These are phyloP conservation scores for Drosophila percnosoma DNA, from an alignment of 2,888 invertebrate species.

Conservation along the genomic window DNA sequence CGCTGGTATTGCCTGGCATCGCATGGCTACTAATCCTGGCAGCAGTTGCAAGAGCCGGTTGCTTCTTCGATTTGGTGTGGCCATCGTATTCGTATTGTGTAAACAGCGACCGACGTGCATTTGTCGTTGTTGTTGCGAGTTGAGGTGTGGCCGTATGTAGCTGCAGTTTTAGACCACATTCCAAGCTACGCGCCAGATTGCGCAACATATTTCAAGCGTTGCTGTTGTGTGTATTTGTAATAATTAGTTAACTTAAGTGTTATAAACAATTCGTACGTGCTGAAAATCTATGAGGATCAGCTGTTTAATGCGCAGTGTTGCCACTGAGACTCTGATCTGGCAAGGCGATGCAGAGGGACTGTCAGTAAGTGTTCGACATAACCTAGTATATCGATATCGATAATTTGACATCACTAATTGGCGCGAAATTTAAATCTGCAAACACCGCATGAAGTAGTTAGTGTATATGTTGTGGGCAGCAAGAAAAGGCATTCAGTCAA, in stretches of 20 bases:
- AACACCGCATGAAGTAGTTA: conserved; percentile 27
- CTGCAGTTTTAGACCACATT: conserved; percentile 46
- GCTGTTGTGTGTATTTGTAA: neutral
- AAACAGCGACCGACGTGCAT: conserved; percentile 45
- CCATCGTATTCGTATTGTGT: conserved; percentile 44
- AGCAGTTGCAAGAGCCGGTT: conserved; percentile 8
- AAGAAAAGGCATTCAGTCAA: conserved; percentile 56
- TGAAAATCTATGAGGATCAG: conserved; percentile 29
- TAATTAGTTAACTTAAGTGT: neutral
- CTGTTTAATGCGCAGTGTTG: conserved; percentile 33
- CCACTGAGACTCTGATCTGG: conserved; percentile 23
- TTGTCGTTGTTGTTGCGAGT: conserved; percentile 2
- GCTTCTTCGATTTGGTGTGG: conserved; percentile 11
- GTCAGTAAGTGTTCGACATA: too few relatives aligned
- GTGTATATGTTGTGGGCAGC: conserved; percentile 68
- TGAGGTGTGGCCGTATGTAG: conserved; percentile 6
- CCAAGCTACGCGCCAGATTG: conserved; percentile 54
- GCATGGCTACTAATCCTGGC: conserved; percentile 37
- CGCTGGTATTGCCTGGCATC: conserved; percentile 32
- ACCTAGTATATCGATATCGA: neutral
- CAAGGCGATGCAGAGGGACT: neutral
- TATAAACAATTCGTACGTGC: conserved; percentile 24
- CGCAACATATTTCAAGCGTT: conserved; percentile 55
- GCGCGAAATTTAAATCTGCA: conserved; percentile 21
- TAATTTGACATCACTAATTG: neutral